Evolutionary conservation across 2,113 vertebrate genomes (phyloP), one percentile per base, ranked within the genome.

Genomic region (Dolichotis patagonum): DNA sequence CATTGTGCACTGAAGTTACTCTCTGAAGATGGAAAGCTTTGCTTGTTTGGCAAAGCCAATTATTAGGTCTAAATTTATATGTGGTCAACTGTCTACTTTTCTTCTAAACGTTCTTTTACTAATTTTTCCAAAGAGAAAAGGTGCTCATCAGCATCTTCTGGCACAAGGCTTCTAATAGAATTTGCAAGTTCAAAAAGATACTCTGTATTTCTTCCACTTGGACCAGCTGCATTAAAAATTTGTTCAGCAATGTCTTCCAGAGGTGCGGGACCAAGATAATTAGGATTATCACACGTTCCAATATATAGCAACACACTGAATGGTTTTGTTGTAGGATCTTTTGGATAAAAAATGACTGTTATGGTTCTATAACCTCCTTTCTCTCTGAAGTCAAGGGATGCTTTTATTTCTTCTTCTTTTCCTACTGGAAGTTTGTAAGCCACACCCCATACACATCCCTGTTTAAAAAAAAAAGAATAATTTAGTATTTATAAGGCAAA

Each of bases 371-470:
- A 99, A 89, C 99, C 99, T 35, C 99, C 99, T 96, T 99, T 99
- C 98, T 99, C 99, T 98, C 99, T 97, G 98, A 99, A 99, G 98
- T 99, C 99, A 67, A 99, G 99, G 98, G 99, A 99, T 17, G 98
- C 97, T 98, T 99, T 99, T 84, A 99, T 99, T 98, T 99, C 99
- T 69, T 99, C 98, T 97, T 99, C 99, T 80, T 97, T 98, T 92
- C 99, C 99, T 2, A 98, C 98, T 30, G 99, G 99, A 81, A 99
- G 92, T 96, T 98, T 99, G 98, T 99, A 99, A 90, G 99, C 99
- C 63, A 99, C 99, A 52, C 99, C 99, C 99, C 99, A 99, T 75
- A 99, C 99, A 22, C 99, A 99, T 0, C 99, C 99, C 99, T 99
- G 98, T 60, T 83, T 52, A 52, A 58, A 97, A 94, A 97, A 97